Evolutionary conservation across 2,888 invertebrate species (phyloP).

Genomic region (Oconnorella tubifera): DNA sequence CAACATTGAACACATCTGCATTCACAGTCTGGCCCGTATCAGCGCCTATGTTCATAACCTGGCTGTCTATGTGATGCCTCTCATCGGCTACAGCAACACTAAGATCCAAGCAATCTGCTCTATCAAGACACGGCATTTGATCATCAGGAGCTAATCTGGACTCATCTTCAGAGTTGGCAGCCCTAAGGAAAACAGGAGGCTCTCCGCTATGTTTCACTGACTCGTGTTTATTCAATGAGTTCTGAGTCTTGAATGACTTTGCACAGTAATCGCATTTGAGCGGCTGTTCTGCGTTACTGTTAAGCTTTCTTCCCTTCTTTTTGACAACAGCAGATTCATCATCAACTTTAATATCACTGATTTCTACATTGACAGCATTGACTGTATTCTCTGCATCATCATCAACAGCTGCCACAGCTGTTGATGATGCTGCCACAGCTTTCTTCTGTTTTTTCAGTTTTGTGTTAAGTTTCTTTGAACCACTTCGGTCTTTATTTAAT

Average conservation of each 20-base stretch:
- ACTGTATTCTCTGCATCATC: too few relatives aligned
- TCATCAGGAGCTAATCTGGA: too few relatives aligned
- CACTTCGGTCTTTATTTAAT: neutral
- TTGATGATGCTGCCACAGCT: neutral
- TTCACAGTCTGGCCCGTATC: neutral
- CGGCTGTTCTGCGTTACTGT: neutral
- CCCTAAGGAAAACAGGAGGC: neutral
- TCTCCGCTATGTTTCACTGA: slow-evolving; percentile 2
- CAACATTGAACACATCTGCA: too few relatives aligned
- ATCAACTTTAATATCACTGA: too few relatives aligned
- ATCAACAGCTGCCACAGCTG: neutral
- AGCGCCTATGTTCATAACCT: neutral
- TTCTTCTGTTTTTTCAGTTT: too few relatives aligned
- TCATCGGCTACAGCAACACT: neutral
- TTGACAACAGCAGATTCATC: neutral
- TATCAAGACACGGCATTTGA: too few relatives aligned
- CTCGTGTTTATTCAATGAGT: slow-evolving; percentile 4
- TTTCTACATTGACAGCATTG: too few relatives aligned
- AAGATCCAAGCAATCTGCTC: too few relatives aligned
- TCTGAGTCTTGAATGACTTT: slow-evolving; percentile 5
- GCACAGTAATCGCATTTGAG: slow-evolving; percentile 1
- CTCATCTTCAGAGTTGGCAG: too few relatives aligned
- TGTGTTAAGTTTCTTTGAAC: too few relatives aligned
- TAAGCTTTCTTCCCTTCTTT: slow-evolving; percentile 5
- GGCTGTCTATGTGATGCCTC: too few relatives aligned